These are phyloP conservation scores for Eulemur rubriventer DNA, from an alignment of 2,797 vertebrate species.

Conservation along the genomic window DNA sequence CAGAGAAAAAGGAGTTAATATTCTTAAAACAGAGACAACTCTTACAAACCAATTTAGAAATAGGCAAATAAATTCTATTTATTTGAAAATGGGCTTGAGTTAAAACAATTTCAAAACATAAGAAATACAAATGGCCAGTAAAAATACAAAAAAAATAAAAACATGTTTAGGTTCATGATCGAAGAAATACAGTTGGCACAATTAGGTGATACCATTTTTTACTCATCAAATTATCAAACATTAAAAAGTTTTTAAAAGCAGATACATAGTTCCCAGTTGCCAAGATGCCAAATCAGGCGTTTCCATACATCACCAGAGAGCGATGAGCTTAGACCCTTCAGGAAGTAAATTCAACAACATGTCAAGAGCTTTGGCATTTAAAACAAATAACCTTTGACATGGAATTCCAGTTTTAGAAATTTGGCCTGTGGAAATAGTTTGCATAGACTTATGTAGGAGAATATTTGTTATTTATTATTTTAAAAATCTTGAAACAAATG, in stretches of 20 bases:
- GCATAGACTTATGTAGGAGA: neutral
- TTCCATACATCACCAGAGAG: neutral
- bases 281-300: neutral
- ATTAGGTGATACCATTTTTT: neutral
- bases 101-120: neutral
- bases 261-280: neutral
- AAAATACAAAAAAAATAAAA: neutral
- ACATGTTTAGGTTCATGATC: neutral
- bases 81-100: neutral
- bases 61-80: neutral
- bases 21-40: neutral
- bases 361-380: slow-evolving; percentile 31
- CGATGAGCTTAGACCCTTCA: neutral
- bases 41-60: neutral
- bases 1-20: neutral
- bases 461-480: slow-evolving; percentile 37
- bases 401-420: slow-evolving; percentile 67
- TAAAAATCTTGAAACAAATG: neutral
- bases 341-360: slow-evolving; percentile 38
- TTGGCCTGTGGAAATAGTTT: slow-evolving; percentile 49
- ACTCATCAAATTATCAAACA: neutral
- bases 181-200: neutral
- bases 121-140: neutral
- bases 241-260: neutral
- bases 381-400: slow-evolving; percentile 2